These are phyloP conservation scores for Fissipunctia ypsillon DNA, from an alignment of 2,888 invertebrate genomes.

Conservation along the genomic window DNA sequence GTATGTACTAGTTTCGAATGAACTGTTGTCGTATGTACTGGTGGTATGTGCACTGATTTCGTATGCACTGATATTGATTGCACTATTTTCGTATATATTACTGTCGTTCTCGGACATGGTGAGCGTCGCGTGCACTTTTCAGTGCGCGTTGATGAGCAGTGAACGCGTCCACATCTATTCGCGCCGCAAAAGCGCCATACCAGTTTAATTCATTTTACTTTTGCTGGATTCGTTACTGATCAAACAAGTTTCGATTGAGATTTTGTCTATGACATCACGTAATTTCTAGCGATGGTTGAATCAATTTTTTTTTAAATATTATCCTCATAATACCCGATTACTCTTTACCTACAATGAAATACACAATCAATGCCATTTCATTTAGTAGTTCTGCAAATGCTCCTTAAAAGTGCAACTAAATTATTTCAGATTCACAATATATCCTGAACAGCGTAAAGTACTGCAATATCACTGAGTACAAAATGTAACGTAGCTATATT, in stretches of 20 bases:
- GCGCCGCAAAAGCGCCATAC: too few species aligned
- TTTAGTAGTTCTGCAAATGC: neutral
- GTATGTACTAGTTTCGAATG: neutral
- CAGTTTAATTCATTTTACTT: too few species aligned
- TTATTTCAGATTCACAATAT: neutral
- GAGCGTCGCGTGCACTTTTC: too few species aligned
- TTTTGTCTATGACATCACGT: neutral
- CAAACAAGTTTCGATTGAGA: neutral
- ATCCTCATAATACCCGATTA: conserved; percentile 17
- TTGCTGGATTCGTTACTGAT: neutral
- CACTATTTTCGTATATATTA: too few species aligned
- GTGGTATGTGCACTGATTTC: neutral
- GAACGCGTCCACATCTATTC: too few species aligned
- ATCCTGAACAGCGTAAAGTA: neutral
- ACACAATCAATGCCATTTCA: conserved; percentile 8
- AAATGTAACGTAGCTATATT: conserved; percentile 19
- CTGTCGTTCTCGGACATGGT: too few species aligned
- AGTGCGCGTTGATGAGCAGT: too few species aligned
- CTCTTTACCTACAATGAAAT: conserved; percentile 22
- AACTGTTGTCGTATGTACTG: too few species aligned
- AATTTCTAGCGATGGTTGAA: neutral
- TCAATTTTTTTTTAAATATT: conserved; percentile 2
- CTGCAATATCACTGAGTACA: neutral
- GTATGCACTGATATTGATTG: neutral
- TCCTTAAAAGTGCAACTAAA: neutral